phyloP scores from a whole-genome alignment of 2,888 invertebrate genomes.

The Trachelus tabidus region DNA sequence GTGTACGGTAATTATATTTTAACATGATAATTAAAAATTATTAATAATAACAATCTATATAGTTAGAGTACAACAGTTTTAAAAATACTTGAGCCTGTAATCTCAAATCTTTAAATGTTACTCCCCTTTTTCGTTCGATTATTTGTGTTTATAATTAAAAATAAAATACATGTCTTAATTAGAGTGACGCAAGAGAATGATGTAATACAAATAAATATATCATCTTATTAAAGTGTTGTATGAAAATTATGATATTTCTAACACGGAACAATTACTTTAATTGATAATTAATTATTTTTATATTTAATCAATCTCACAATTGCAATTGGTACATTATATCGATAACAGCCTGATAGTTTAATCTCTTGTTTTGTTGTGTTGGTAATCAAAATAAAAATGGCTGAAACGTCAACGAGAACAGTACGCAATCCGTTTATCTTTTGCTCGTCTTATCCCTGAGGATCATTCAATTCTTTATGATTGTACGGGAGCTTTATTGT shows the following conservation, averaged over 20 bases:
- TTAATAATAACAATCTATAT: not conserved
- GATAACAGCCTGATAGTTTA: not conserved
- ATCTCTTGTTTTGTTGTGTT: not conserved
- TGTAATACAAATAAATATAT: not conserved
- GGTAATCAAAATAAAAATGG: not conserved
- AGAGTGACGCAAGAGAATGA: not conserved
- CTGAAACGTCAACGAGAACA: not conserved
- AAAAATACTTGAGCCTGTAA: not conserved
- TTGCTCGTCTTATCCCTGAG: not conserved
- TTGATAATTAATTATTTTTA: not conserved
- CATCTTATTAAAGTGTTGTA: not conserved
- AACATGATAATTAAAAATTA: not conserved
- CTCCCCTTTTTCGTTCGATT: not conserved
- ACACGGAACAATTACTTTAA: not conserved
- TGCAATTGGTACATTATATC: not conserved
- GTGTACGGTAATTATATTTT: not conserved
- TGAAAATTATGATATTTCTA: not conserved
- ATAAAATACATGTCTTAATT: not conserved
- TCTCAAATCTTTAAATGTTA: not conserved
- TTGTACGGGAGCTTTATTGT: slow-evolving; percentile 1
- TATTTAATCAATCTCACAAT: not conserved
- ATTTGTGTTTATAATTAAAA: not conserved
- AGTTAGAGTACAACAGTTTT: not conserved
- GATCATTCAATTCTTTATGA: not conserved
- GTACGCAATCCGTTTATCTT: not conserved